Evolutionary conservation across 1,140 invertebrate species (phyloP).

Genomic region (Mycetomoellerius zeteki): DNA sequence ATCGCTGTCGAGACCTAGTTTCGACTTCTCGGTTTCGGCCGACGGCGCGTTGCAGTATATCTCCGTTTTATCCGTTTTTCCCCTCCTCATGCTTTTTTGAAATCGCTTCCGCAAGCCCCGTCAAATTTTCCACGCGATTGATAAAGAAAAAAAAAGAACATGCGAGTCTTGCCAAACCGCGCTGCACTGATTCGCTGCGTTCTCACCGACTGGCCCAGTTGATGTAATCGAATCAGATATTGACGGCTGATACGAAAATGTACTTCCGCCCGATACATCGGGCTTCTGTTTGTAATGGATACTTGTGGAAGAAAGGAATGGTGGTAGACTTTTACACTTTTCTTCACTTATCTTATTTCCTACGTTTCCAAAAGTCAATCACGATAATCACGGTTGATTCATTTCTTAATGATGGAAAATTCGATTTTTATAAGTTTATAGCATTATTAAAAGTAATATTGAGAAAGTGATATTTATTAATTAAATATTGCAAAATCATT

Average conservation of each 20-base stretch:
- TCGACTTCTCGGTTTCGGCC: slow-evolving; percentile 49
- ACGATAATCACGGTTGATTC: slow-evolving; percentile 25
- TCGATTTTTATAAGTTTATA: neutral
- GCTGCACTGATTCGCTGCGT: slow-evolving; percentile 31
- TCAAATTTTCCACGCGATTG: slow-evolving; percentile 62
- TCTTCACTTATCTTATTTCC: slow-evolving; percentile 39
- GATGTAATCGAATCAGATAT: slow-evolving; percentile 61
- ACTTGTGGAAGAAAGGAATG: slow-evolving; percentile 7
- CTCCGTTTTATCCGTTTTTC: slow-evolving; percentile 33
- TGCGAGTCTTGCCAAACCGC: slow-evolving; percentile 5
- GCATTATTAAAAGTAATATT: neutral
- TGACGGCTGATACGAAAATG: slow-evolving; percentile 64
- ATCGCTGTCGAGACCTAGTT: slow-evolving; percentile 54
- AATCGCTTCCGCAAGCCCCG: slow-evolving; percentile 11
- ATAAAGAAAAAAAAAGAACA: slow-evolving; percentile 52
- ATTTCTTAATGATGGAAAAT: neutral
- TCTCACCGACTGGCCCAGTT: slow-evolving; percentile 41
- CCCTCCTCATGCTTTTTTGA: neutral
- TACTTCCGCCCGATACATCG: slow-evolving; percentile 51
- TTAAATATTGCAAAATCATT: neutral
- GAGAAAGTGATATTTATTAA: neutral
- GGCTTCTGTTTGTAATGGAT: neutral
- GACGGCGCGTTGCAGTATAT: slow-evolving; percentile 18
- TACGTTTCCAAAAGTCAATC: slow-evolving; percentile 1
- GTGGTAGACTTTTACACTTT: slow-evolving; percentile 20